Evolutionary conservation across 2,797 vertebrate genomes (phyloP), one percentile per base, ranked within the genome.

Genomic region (Muraenolepis orangiensis): DNA sequence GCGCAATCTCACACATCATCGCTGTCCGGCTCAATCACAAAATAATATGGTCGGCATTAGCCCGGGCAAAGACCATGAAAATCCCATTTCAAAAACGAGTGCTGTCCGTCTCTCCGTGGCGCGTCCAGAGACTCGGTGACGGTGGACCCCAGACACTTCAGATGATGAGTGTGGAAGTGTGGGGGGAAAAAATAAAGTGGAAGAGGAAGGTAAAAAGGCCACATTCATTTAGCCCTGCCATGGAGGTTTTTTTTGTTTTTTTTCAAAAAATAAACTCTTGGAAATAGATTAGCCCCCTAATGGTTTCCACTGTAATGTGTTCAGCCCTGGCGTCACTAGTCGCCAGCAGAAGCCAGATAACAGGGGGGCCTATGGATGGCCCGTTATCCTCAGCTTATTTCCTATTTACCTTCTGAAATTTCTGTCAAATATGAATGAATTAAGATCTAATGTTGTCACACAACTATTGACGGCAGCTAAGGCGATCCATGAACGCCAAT

Each of bases 1-100:
- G 23, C 82, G 83, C 87, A 86, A 91, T 90, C 84, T 90, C 91
- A 93, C 90, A 92, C 88, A 87, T 86, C 89, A 40, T 86, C 89
- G 38, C 76, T 86, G 87, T 91, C 78, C 78, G 67, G 28, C 83
- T 82, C 90, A 91, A 92, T 90, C 87, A 66, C 28, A 92, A 92
- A 90, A 91, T 88, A 89, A 92, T 91, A 91, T 88, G 82, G 83
- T 87, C 79, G 70, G 75, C 88, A 90, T 93, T 90, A 90, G 82
- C 61, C 75, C 80, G 84, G 30, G 87, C 87, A 90, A 82, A 88
- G 84, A 66, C 76, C 89, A 82, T 83, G 86, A 91, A 93, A 91
- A 91, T 91, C 85, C 89, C 88, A 91, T 92, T 80, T 87, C 77
- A 87, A 88, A 84, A 88, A 84, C 81, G 85, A 72, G 88, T 80